Evolutionary conservation across 2,888 invertebrate species (phyloP), one percentile per base, ranked within the genome.

Genomic region (Linhomoeus sp.): DNA sequence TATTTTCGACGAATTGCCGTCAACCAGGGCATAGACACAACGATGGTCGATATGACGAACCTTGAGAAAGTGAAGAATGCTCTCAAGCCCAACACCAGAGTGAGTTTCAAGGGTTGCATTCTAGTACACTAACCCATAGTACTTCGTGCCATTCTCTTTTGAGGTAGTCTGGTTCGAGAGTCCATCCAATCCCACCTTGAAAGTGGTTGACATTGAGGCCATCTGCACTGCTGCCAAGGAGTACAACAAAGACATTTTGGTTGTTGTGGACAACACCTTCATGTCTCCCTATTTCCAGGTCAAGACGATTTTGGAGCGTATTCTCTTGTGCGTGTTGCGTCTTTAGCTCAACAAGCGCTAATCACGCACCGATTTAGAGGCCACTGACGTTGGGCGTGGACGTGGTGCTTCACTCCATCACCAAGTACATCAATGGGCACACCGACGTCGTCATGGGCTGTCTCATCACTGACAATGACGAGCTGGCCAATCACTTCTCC

Each of bases 391-490:
- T 88, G 35, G 94, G 92, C 1, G 90, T 85, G 1, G 90, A 97
- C 66, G 70, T 92, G 46, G 80, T 79, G 1, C 70, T 84, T 57
- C 88, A 94, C 68, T 94, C 94, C 0, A 62, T 90, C 46, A 88
- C 90, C 0, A 97, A 97, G 69, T 97, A 92, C 65, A 83, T 97
- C 78, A 97, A 97, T 68, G 94, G 94, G 1, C 94, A 97, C 69
- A 79, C 85, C 1, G 94, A 97, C 70, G 81, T 88, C 22, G 77
- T 94, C 7, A 94, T 97, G 94, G 94, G 94, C 2, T 80, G 83
- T 19, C 76, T 79, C 9, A 71, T 81, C 35, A 75, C 80, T 2
- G 84, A 77, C 56, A 73, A 77, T 56, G 76, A 80, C 39, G 75
- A 76, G 41, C 58, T 90, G 2, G 77, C 76, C 51, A 70, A 77